Conservation (phyloP, 2,797 vertebrate species). For the Cuniculus paca region DNA sequence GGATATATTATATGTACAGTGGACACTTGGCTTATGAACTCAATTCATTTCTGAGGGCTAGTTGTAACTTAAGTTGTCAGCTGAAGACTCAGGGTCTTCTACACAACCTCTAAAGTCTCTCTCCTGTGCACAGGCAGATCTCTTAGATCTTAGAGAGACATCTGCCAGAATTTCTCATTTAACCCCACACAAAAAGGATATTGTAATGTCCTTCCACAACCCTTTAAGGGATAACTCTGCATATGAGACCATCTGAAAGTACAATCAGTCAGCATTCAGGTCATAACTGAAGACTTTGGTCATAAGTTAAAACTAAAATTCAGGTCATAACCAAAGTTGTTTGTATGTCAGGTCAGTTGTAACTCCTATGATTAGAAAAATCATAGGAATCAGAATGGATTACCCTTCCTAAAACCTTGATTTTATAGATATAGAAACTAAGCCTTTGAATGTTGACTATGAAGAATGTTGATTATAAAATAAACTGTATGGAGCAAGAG, state of each 20-base stretch:
- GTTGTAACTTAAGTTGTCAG: background rate
- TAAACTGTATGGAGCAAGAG: background rate
- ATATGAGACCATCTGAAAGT: background rate
- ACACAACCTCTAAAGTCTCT: background rate
- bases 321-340: background rate
- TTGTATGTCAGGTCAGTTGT: background rate
- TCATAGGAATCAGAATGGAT: background rate
- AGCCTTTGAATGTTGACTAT: background rate
- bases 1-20: background rate
- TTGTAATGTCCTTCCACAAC: background rate
- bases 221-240: background rate
- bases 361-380: background rate
- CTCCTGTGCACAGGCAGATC: background rate
- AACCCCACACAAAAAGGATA: background rate
- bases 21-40: background rate
- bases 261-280: background rate
- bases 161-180: background rate
- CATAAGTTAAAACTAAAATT: background rate
- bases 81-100: background rate
- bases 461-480: background rate
- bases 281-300: background rate
- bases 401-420: background rate
- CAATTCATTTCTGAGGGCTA: background rate
- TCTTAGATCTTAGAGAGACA: background rate
- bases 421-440: background rate